Evolutionary conservation across 2,888 invertebrate species (phyloP).

Genomic region (Latrodectus hesperus): DNA sequence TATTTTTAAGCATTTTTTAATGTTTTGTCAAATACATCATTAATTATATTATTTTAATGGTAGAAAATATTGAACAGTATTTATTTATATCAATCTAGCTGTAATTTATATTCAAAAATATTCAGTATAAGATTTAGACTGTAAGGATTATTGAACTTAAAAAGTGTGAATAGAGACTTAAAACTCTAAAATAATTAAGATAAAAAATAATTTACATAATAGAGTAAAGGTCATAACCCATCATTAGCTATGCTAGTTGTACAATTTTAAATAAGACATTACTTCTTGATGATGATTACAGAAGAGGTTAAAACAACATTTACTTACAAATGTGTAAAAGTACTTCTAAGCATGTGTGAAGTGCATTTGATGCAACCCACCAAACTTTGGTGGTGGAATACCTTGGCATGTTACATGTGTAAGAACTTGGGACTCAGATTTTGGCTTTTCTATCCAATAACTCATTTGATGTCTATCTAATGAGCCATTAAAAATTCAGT

Average conservation of each 20-base stretch:
- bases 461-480: conserved; percentile 81
- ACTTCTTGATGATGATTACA: conserved; percentile 92
- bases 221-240: too few relatives aligned
- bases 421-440: conserved; percentile 84
- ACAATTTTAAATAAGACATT: conserved; percentile 88
- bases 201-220: too few relatives aligned
- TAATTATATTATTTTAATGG: too few relatives aligned
- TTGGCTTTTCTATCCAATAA: conserved; percentile 85
- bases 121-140: too few relatives aligned
- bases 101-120: too few relatives aligned
- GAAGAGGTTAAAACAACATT: conserved; percentile 91
- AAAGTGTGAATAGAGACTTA: too few relatives aligned
- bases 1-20: too few relatives aligned
- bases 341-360: conserved; percentile 87
- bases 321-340: conserved; percentile 88
- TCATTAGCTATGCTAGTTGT: conserved; percentile 82
- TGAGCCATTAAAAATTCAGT: conserved; percentile 91
- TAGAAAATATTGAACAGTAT: too few relatives aligned
- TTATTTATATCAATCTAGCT: too few relatives aligned
- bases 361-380: conserved; percentile 91
- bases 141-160: too few relatives aligned
- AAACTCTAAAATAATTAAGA: too few relatives aligned
- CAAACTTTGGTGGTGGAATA: conserved; percentile 93
- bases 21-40: too few relatives aligned
- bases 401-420: conserved; percentile 89